phyloP scores from a whole-genome alignment of 2,113 vertebrate genomes.

The Elgaria multicarinata region DNA sequence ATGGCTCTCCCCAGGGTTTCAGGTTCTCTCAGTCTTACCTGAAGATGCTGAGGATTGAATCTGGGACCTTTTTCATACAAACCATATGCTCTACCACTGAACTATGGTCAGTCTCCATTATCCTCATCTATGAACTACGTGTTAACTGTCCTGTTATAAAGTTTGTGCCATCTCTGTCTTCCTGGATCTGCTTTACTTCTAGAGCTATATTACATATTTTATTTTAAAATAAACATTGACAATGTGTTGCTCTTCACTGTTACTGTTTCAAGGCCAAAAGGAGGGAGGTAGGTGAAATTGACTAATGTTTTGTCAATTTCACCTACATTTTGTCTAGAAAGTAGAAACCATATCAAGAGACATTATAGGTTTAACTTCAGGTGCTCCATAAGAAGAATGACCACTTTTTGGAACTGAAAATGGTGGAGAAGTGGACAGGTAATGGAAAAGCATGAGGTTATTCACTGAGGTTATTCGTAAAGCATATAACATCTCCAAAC shows the following conservation, averaged over 20 bases:
- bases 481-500: not conserved
- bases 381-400: not conserved
- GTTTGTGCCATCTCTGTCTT: not conserved
- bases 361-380: not conserved
- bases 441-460: not conserved
- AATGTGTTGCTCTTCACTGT: not conserved
- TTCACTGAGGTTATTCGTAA: no score
- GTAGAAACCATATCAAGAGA: not conserved
- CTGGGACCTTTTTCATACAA: not conserved
- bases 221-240: not conserved
- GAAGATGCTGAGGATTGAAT: not conserved
- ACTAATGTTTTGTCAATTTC: not conserved
- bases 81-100: not conserved
- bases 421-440: not conserved
- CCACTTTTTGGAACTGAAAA: not conserved
- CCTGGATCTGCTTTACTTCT: not conserved
- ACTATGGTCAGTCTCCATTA: not conserved
- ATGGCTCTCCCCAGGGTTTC: not conserved
- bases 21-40: not conserved
- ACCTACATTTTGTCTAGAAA: not conserved
- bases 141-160: not conserved
- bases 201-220: not conserved
- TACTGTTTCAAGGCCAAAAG: not conserved
- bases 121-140: not conserved
- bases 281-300: not conserved